Evolutionary conservation across 2,888 invertebrate genomes (phyloP).

Genomic region (Mylabris sibirica): DNA sequence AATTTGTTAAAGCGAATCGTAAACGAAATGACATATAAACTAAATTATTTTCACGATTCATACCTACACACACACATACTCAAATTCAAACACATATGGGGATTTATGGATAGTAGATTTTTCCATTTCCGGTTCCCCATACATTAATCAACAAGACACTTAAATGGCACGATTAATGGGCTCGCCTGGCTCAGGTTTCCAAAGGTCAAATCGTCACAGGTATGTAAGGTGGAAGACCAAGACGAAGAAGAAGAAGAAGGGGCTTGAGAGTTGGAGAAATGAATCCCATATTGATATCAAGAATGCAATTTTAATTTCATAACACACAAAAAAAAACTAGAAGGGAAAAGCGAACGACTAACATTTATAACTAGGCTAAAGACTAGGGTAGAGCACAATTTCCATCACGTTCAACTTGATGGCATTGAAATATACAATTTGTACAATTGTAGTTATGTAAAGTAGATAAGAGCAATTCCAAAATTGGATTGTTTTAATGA

Average conservation of each 20-base stretch:
- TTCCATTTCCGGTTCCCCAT: conserved; percentile 14
- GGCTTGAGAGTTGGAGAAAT: conserved; percentile 4
- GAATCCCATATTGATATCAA: not conserved
- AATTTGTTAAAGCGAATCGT: not conserved
- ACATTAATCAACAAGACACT: conserved; percentile 15
- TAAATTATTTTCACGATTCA: not conserved
- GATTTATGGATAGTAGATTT: not conserved
- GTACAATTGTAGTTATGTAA: conserved; percentile 7
- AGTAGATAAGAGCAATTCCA: not conserved
- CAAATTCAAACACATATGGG: not conserved
- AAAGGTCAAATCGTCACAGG: conserved; percentile 12
- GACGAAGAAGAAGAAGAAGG: too few species aligned
- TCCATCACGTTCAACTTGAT: conserved; percentile 1
- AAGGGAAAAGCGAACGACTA: too few species aligned
- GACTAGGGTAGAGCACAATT: not conserved
- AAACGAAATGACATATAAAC: not conserved
- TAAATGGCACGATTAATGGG: conserved; percentile 15
- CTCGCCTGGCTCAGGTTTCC: conserved; percentile 1
- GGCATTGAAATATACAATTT: not conserved
- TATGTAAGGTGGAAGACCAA: not conserved
- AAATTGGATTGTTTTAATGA: conserved; percentile 9
- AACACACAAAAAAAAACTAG: not conserved
- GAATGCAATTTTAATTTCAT: conserved; percentile 2
- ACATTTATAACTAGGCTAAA: too few species aligned
- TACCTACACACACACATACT: not conserved